Base-by-base conservation (phyloP, 2,797 vertebrate species). In the Crenichthys baileyi region DNA sequence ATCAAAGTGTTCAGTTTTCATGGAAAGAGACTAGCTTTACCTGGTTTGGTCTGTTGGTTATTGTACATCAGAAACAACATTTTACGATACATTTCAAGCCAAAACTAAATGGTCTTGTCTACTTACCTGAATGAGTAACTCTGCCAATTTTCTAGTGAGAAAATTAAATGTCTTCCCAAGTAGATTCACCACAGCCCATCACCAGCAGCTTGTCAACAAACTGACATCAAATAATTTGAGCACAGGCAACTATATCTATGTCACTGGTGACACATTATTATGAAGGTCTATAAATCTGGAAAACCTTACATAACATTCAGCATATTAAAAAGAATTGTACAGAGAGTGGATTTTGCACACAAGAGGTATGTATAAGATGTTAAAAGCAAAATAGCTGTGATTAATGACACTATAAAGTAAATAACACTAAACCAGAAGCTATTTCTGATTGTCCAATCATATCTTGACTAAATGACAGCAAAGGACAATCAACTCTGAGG, bases 161-260 rank as follows among this genome's bases (percentile, higher is more conserved):
- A 72, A 85, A 87, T 77, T 73, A 70, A 83, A 83, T 77, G 79
- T 86, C 72, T 86, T 84, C 55, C 44, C 75, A 67, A 53, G 77
- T 78, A 65, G 18, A 65, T 41, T 65, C 18, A 20, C 61, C 67
- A 84, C 85, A 63, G 36, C n/a, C 75, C 80, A 70, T 60, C 72
- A 72, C 86, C 82, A 78, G 80, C 80, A 73, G 83, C 86, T 83
- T 91, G 86, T 91, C 91, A 93, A 91, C 88, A 90, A 84, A 82
- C 89, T 90, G 86, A 84, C 87, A 89, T 79, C 78, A 78, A 60
- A 78, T 82, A 65, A 87, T 91, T 88, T 91, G 82, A 90, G 83
- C 73, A 63, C 76, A 85, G 82, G 73, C 70, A 82, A 78, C 75
- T 86, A 80, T 76, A 81, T 87, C 71, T 85, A 85, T 86, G 83